Base-by-base conservation (phyloP, 1,140 invertebrate genomes). In the Eufriesea mexicana region DNA sequence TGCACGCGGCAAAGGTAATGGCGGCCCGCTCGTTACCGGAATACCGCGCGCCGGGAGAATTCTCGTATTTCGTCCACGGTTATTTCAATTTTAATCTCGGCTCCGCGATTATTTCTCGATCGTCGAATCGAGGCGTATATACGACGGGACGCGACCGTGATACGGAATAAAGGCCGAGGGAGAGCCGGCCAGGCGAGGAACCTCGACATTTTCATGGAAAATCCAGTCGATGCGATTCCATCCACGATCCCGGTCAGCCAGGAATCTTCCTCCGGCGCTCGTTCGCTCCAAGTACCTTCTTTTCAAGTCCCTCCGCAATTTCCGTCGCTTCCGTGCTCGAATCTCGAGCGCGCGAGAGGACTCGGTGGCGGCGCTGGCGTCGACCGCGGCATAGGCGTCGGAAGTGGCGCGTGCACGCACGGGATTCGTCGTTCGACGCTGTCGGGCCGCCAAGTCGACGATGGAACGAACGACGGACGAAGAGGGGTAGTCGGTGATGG, bases 361-460 rank as follows among this genome's bases (percentile, higher is more conserved):
- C 20, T 2, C 16, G n/a, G 51, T 28, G n/a, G 35, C 25, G 6
- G 54, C 4, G 28, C 8, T 28, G 20, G 7, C 14, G 49, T n/a
- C 67, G 54, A 16, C 25, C 35, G 61, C 5, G 12, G 23, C 54
- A 28, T 49, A 57, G 35, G n/a, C 54, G 71, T 16, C 62, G 62
- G 62, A 81, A 74, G 61, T 61, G 51, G 61, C 62, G 51, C 49
- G 7, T 57, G 42, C 51, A 67, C 72, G 72, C 62, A 47, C 23
- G 68, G 35, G 18, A 61, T 45, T 45, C 66, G 64, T 49, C 77
- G 54, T 78, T 67, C 45, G 20, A 49, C 62, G 25, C 45, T 51
- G 68, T 28, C 18, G 18, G 25, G n/a, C 25, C 47, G 25, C n/a
- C 42, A 28, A 51, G 25, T 54, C 49, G 49, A 28, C 10, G 25